phyloP scores from a whole-genome alignment of 2,113 vertebrate genomes.

The Cariama cristata region DNA sequence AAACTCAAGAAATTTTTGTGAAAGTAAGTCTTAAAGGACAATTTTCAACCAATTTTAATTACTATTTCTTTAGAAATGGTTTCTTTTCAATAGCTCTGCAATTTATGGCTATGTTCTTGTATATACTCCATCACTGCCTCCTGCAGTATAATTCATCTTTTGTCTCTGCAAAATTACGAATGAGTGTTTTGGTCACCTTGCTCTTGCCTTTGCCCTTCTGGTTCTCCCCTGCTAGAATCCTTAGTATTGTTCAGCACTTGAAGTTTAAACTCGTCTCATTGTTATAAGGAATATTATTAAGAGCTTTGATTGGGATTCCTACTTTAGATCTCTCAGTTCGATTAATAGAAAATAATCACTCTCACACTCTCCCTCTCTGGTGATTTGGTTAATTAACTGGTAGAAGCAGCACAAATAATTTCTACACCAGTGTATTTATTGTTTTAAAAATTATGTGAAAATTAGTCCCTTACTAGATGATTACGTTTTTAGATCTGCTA shows the following conservation, averaged over 20 bases:
- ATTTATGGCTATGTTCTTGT: neutral
- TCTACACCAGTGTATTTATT: constrained; percentile 79
- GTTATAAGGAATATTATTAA: constrained; percentile 48
- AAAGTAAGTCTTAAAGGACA: neutral
- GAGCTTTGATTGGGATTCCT: constrained; percentile 60
- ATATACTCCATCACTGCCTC: neutral
- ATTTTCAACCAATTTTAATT: neutral
- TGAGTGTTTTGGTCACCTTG: constrained; percentile 2
- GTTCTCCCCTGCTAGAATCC: neutral
- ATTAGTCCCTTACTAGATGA: constrained; percentile 83
- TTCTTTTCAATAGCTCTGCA: neutral
- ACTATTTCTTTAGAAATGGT: neutral
- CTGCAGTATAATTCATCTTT: neutral
- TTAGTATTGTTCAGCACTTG: neutral
- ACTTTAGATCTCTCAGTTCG: constrained; percentile 71
- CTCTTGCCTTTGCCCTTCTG: constrained; percentile 5
- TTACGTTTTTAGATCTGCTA: constrained; percentile 81
- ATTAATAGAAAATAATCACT: constrained; percentile 81
- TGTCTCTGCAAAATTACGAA: constrained; percentile 9
- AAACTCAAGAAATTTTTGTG: neutral
- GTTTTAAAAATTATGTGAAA: constrained; percentile 84
- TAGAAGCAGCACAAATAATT: constrained; percentile 79
- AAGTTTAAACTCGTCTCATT: constrained; percentile 33
- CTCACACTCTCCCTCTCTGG: constrained; percentile 61
- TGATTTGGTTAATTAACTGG: constrained; percentile 81